Percentiles rank a stretch among this genome's conserved stretches.
phyloP scores from a whole-genome alignment of 1,140 invertebrate species.

The Musca domestica region DNA sequence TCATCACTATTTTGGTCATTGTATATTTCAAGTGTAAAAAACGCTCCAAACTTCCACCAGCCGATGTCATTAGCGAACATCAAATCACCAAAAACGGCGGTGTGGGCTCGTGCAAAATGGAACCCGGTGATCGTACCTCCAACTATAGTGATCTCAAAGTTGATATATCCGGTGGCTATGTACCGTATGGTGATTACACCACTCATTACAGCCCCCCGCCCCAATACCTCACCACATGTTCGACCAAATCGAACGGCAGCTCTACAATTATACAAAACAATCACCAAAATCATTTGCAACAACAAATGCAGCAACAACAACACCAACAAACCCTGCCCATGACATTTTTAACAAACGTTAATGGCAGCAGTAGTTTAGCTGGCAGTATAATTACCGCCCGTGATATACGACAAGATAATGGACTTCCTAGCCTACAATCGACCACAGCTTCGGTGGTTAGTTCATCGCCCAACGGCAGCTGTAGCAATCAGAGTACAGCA shows the following conservation, averaged over 20 bases:
- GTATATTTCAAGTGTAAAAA: constrained; percentile 49
- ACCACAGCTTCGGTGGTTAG: constrained; percentile 51
- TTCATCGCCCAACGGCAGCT: constrained; percentile 51
- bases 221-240: constrained; percentile 48
- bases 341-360: constrained; percentile 46
- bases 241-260: constrained; percentile 50
- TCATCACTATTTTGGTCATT: constrained; percentile 43
- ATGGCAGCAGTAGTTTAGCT: constrained; percentile 46
- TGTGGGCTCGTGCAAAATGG: constrained; percentile 45
- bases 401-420: constrained; percentile 50
- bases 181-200: constrained; percentile 83
- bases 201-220: constrained; percentile 75
- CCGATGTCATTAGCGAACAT: constrained; percentile 52
- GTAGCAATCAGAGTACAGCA: constrained; percentile 47
- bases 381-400: constrained; percentile 49
- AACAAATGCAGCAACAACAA: constrained; percentile 45
- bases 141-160: constrained; percentile 90
- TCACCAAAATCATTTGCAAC: constrained; percentile 47
- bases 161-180: constrained; percentile 84
- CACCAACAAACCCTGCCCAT: constrained; percentile 44
- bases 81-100: constrained; percentile 49
- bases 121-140: constrained; percentile 81
- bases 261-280: constrained; percentile 49
- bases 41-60: constrained; percentile 48
- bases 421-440: constrained; percentile 47